Conservation (phyloP, 2,888 invertebrate species). For the Caenorhabditis sp. region DNA sequence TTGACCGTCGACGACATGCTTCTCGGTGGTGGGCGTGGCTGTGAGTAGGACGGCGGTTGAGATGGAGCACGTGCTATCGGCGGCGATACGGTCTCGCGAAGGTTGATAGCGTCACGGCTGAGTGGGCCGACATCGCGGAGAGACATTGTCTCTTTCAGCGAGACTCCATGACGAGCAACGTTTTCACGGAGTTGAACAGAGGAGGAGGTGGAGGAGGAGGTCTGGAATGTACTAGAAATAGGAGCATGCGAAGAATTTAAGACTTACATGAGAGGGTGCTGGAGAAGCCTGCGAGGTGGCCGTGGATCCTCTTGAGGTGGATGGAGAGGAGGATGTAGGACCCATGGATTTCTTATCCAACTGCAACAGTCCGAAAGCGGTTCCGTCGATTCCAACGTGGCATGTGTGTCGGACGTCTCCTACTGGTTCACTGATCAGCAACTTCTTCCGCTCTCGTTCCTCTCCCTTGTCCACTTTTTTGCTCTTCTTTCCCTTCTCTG, state of each 20-base stretch:
- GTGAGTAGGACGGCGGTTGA: slow-evolving; percentile 61
- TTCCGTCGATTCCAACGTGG: slow-evolving; percentile 97
- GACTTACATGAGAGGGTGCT: slow-evolving; percentile 56
- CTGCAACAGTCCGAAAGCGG: slow-evolving; percentile 94
- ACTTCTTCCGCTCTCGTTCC: slow-evolving; percentile 75
- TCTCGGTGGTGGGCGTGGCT: slow-evolving; percentile 52
- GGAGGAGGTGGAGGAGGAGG: slow-evolving; percentile 58
- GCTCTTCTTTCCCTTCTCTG: slow-evolving; percentile 68
- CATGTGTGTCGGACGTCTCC: slow-evolving; percentile 96
- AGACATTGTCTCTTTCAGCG: slow-evolving; percentile 70
- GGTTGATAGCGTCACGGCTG: slow-evolving; percentile 55
- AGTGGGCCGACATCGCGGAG: slow-evolving; percentile 65
- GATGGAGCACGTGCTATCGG: slow-evolving; percentile 65
- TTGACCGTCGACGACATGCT: slow-evolving; percentile 30
- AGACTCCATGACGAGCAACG: slow-evolving; percentile 64
- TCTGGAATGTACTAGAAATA: slow-evolving; percentile 18
- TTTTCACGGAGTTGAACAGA: slow-evolving; percentile 63
- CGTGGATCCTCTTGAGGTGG: slow-evolving; percentile 52
- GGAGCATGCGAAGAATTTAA: not conserved
- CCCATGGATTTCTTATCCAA: slow-evolving; percentile 77
- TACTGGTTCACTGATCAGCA: slow-evolving; percentile 95
- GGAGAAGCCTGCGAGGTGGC: slow-evolving; percentile 51
- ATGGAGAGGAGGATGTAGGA: slow-evolving; percentile 72
- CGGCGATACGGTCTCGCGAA: slow-evolving; percentile 55
- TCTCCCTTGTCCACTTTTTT: slow-evolving; percentile 67